phyloP scores from a whole-genome alignment of 2,113 vertebrate genomes.

The Silurus asotus region DNA sequence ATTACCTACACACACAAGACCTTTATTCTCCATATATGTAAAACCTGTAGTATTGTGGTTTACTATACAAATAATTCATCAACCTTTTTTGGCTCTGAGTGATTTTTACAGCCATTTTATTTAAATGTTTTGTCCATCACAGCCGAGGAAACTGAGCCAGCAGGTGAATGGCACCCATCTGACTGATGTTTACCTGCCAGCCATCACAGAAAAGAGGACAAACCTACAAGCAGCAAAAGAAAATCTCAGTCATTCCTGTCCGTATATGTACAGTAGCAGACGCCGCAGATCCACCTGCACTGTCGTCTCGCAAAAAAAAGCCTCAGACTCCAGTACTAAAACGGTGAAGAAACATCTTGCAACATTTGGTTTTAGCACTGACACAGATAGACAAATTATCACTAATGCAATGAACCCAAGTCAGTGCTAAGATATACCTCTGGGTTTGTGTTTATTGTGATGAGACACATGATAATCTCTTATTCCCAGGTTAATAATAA shows the following conservation, averaged over 20 bases:
- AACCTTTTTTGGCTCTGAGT: background rate
- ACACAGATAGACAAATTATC: slow-evolving; percentile 18
- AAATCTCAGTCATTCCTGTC: slow-evolving; percentile 69
- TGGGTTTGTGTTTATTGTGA: background rate
- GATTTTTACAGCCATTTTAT: background rate
- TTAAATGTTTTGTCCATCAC: background rate
- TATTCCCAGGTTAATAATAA: background rate
- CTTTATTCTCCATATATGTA: background rate
- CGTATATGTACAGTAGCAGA: slow-evolving; percentile 64
- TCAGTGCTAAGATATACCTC: background rate
- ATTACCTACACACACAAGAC: background rate
- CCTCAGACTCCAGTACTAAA: slow-evolving; percentile 48
- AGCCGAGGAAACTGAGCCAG: slow-evolving; percentile 54
- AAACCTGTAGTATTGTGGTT: background rate
- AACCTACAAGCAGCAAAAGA: slow-evolving; percentile 55
- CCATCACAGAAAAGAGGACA: slow-evolving; percentile 58
- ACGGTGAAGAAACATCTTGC: slow-evolving; percentile 51
- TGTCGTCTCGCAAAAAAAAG: slow-evolving; percentile 60
- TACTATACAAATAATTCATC: background rate
- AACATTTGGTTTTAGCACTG: background rate
- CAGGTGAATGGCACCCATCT: slow-evolving; percentile 4
- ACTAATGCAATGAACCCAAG: background rate
- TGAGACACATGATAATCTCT: background rate
- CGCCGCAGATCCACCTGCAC: slow-evolving; percentile 68
- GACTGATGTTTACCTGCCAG: slow-evolving; percentile 64